Evolutionary conservation across 2,888 invertebrate genomes (phyloP), one percentile per base, ranked within the genome.

Genomic region (Heliconius hortense): DNA sequence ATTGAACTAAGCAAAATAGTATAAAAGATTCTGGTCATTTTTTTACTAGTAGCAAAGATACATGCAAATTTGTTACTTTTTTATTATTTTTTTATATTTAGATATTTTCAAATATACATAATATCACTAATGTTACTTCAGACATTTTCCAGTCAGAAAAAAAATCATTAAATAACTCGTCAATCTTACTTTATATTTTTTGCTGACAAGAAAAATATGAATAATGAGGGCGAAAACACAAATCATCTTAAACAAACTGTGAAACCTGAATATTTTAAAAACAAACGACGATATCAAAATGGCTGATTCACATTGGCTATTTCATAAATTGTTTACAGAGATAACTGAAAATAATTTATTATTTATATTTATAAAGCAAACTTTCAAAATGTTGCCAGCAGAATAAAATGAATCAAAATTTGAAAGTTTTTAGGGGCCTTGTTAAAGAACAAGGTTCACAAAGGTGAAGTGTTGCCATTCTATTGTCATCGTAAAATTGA

Each of bases 401-500:
- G 31, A 70, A 70, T 64, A 28, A 74, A 70, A 75, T 39, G n/a
- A 71, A 53, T 60, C 60, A 28, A 26, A 75, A 71, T 39, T 15
- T 31, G 60, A 72, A 76, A 73, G 24, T 79, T 70, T 62, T 39
- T 0, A 66, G 53, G 24, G 13, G 39, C 28, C 72, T 64, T 35
- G 26, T 67, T 63, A 64, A 73, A n/a, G n/a, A n/a, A n/a, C n/a
- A n/a, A n/a, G n/a, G n/a, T n/a, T n/a, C n/a, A n/a, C n/a, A n/a
- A n/a, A n/a, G n/a, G 48, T 67, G 31, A 71, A 73, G 39, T 67
- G 68, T 75, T 74, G 60, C 24, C 26, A 26, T 60, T 56, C 71
- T 69, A 75, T 78, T 79, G 79, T 78, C 78, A 62, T 60, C 48
- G 39, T 48, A 68, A 48, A 74, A 76, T n/a, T 72, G 68, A 76